phyloP scores from a whole-genome alignment of 2,888 invertebrate genomes.

The Agrypnus murinus region DNA sequence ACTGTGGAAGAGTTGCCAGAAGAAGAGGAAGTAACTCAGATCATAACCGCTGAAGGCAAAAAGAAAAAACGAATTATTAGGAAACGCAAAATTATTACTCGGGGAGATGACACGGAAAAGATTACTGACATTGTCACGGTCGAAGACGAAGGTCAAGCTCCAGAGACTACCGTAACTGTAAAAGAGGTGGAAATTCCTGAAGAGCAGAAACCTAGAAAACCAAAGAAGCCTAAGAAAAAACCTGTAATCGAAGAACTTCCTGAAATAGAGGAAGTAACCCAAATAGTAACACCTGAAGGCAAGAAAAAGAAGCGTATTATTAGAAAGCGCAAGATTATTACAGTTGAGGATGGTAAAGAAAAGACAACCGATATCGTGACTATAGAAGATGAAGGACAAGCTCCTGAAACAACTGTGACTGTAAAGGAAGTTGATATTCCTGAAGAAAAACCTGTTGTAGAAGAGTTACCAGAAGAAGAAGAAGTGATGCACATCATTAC shows the following conservation, averaged over 20 bases:
- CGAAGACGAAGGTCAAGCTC: conserved; percentile 64
- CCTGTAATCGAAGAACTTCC: conserved; percentile 63
- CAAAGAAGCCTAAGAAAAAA: conserved; percentile 49
- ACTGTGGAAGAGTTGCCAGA: conserved; percentile 67
- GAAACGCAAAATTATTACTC: conserved; percentile 65
- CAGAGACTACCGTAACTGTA: conserved; percentile 62
- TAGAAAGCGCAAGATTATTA: conserved; percentile 66
- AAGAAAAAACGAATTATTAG: conserved; percentile 62
- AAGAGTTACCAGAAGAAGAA: conserved; percentile 59
- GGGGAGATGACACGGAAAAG: conserved; percentile 61
- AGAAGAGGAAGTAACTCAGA: conserved; percentile 59
- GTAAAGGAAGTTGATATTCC: conserved; percentile 53
- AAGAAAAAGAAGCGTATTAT: conserved; percentile 60
- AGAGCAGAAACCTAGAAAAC: conserved; percentile 56
- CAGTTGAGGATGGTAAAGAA: conserved; percentile 61
- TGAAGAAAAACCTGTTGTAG: conserved; percentile 40
- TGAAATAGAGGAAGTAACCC: conserved; percentile 58
- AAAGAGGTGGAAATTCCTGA: conserved; percentile 58
- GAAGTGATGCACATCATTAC: conserved; percentile 49
- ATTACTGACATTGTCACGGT: conserved; percentile 62
- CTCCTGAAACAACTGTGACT: conserved; percentile 63
- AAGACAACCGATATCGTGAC: conserved; percentile 61
- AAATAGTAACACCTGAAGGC: conserved; percentile 59
- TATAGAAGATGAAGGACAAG: conserved; percentile 63
- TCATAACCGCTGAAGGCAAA: conserved; percentile 59